Conservation (phyloP, 2,888 invertebrate species). For the Mesorhabditis belari region DNA sequence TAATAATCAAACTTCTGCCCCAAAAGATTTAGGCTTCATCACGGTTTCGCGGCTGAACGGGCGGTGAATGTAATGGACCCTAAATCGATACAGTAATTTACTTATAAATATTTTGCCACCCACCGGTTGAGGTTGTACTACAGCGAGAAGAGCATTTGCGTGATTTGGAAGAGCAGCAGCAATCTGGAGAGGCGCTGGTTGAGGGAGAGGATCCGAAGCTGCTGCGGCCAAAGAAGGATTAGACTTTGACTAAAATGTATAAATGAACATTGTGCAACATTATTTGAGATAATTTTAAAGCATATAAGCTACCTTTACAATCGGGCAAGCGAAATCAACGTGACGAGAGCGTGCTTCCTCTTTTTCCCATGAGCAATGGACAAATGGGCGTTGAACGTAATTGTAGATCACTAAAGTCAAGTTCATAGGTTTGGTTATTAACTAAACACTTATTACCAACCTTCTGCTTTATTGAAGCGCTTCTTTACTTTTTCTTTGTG, state of each 20-base stretch:
- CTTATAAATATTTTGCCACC: neutral
- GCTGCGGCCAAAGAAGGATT: constrained; percentile 54
- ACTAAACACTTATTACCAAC: constrained; percentile 59
- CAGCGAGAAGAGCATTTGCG: neutral
- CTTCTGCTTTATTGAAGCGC: constrained; percentile 83
- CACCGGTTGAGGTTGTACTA: neutral
- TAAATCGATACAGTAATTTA: neutral
- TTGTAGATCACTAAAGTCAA: constrained; percentile 77
- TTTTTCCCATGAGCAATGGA: constrained; percentile 99
- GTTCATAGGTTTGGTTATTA: neutral
- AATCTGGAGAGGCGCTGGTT: constrained; percentile 45
- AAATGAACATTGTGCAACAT: neutral
- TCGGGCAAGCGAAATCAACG: constrained; percentile 70
- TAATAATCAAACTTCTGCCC: no score
- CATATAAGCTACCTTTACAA: constrained; percentile 40
- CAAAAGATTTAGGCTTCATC: no score
- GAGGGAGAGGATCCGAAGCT: constrained; percentile 56
- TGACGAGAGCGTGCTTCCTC: constrained; percentile 97
- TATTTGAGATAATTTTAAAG: neutral
- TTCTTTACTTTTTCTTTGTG: constrained; percentile 97
- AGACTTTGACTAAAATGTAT: constrained; percentile 39
- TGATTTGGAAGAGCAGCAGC: no score
- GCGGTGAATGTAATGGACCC: neutral
- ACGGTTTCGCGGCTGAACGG: neutral
- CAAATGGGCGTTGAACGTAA: constrained; percentile 96